A percentile compares a stretch with the other conserved stretches of the same genome.
Evolutionary conservation across 1,140 invertebrate genomes (phyloP).

Genomic region (Monomorium pharaonis): DNA sequence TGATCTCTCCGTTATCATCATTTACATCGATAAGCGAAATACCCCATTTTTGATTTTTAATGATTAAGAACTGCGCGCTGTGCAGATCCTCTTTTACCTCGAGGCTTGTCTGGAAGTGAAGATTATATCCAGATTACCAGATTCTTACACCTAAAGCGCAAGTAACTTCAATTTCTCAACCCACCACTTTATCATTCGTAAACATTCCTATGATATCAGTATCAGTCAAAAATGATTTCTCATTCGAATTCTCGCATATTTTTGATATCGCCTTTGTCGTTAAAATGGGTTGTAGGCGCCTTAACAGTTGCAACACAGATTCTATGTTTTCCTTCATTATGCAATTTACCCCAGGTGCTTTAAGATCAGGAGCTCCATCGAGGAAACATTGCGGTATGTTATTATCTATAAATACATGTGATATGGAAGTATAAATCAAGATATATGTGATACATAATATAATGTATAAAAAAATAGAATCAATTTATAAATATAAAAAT

Average conservation of each 20-base stretch:
- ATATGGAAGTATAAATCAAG: constrained; percentile 32
- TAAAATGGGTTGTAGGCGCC: constrained; percentile 87
- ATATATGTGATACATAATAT: constrained; percentile 16
- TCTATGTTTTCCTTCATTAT: constrained; percentile 86
- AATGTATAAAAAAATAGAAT: not conserved
- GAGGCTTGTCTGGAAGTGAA: constrained; percentile 76
- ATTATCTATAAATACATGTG: constrained; percentile 82
- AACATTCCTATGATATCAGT: constrained; percentile 84
- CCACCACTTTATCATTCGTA: constrained; percentile 76
- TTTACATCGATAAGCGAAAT: constrained; percentile 86
- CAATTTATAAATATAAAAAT: not conserved
- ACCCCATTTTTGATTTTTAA: constrained; percentile 90
- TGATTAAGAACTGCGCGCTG: constrained; percentile 88
- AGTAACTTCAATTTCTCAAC: constrained; percentile 56
- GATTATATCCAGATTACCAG: constrained; percentile 18
- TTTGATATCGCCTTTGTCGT: constrained; percentile 85
- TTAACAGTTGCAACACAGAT: constrained; percentile 87
- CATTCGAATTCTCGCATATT: constrained; percentile 86
- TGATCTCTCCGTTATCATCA: constrained; percentile 76
- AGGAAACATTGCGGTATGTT: constrained; percentile 86
- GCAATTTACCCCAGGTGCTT: constrained; percentile 87
- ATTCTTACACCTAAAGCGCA: constrained; percentile 25
- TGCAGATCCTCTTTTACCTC: constrained; percentile 87
- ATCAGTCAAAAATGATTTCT: constrained; percentile 86
- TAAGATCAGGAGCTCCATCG: constrained; percentile 77